Evolutionary conservation across 2,113 vertebrate species (phyloP).

Genomic region (Xyliphius kryptos): DNA sequence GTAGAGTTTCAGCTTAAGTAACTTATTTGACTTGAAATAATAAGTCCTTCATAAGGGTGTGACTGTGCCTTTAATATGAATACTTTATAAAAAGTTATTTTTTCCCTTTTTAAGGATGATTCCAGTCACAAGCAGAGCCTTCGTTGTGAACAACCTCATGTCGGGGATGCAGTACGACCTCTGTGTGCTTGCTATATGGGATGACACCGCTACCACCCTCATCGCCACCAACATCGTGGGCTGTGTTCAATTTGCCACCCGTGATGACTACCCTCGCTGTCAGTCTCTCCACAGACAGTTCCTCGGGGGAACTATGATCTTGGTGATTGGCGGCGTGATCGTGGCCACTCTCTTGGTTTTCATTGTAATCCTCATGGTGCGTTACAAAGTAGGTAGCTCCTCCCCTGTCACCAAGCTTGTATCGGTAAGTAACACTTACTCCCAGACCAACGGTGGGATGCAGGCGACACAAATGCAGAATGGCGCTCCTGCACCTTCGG

Average conservation of each 20-base stretch:
- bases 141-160: conserved; percentile 91
- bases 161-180: conserved; percentile 90
- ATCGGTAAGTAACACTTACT: conserved; percentile 82
- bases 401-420: conserved; percentile 75
- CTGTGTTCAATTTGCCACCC: conserved; percentile 88
- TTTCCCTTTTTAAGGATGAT: conserved; percentile 80
- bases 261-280: conserved; percentile 88
- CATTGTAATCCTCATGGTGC: conserved; percentile 93
- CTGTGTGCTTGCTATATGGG: conserved; percentile 95
- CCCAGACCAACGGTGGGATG: conserved; percentile 82
- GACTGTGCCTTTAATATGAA: too few relatives aligned
- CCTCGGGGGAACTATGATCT: conserved; percentile 93
- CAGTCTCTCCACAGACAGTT: conserved; percentile 90
- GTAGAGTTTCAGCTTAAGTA: too few relatives aligned
- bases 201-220: conserved; percentile 88
- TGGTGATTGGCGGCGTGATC: conserved; percentile 92
- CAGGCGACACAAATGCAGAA: conserved; percentile 64
- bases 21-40: too few relatives aligned
- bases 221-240: conserved; percentile 95
- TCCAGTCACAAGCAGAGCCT: conserved; percentile 85
- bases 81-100: conserved; percentile 14
- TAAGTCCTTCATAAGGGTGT: too few relatives aligned
- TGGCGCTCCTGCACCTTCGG: conserved; percentile 47
- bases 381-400: conserved; percentile 84
- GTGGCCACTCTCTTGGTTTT: conserved; percentile 92